Conservation (phyloP, 2,888 invertebrate genomes). For the Camponotus fellah region DNA sequence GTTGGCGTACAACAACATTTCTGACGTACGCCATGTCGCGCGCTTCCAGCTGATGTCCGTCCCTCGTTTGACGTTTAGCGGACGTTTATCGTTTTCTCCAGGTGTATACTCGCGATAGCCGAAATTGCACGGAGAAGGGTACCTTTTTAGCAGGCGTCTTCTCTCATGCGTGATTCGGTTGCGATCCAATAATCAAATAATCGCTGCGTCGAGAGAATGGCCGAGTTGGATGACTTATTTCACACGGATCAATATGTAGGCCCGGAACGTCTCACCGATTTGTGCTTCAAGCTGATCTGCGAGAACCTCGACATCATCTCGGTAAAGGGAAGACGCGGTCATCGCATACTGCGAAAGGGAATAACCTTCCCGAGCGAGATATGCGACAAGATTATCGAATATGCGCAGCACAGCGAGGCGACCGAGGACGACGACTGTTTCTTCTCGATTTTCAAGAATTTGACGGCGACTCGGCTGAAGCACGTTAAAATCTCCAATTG, state of each 20-base stretch:
- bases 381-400: constrained; percentile 90
- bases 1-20: background rate
- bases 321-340: constrained; percentile 75
- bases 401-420: constrained; percentile 87
- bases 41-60: constrained; percentile 74
- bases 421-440: constrained; percentile 90
- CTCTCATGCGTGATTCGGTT: constrained; percentile 61
- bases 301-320: constrained; percentile 89
- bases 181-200: constrained; percentile 62
- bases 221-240: constrained; percentile 80
- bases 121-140: constrained; percentile 66
- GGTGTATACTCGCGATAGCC: constrained; percentile 67
- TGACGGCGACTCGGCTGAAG: constrained; percentile 90
- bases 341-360: constrained; percentile 87
- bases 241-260: constrained; percentile 78
- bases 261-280: constrained; percentile 89
- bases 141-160: constrained; percentile 13
- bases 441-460: constrained; percentile 91
- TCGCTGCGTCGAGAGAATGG: constrained; percentile 74
- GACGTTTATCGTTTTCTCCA: background rate
- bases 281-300: constrained; percentile 89
- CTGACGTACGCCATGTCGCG: constrained; percentile 48
- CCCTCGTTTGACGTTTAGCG: constrained; percentile 72
- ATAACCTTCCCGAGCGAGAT: constrained; percentile 91
- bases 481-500: constrained; percentile 91